Percentiles rank a stretch among this genome's conserved stretches.
phyloP scores from a whole-genome alignment of 2,797 vertebrate species.

The Calcarius lapponicus region DNA sequence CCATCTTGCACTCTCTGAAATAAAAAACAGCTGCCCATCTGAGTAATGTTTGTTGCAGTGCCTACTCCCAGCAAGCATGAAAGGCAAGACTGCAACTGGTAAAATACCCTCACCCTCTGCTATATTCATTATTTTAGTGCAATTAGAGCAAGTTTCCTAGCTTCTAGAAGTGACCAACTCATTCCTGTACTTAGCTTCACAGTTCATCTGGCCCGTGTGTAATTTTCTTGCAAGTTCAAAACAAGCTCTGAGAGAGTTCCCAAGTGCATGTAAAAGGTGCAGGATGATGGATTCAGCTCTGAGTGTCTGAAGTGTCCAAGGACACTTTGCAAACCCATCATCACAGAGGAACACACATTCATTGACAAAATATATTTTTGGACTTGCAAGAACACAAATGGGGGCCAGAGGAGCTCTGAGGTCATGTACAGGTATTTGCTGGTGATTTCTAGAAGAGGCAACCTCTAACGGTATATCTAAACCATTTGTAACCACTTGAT shows the following conservation, averaged over 20 bases:
- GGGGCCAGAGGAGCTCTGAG: not conserved
- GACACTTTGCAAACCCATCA: not conserved
- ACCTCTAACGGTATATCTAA: not conserved
- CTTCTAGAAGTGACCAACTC: not conserved
- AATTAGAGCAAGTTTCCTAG: not conserved
- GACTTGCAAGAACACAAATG: not conserved
- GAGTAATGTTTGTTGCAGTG: not conserved
- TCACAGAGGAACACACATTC: not conserved
- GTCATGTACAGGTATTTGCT: not conserved
- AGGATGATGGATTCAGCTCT: not conserved
- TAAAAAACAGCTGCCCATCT: not conserved
- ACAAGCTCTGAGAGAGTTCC: not conserved
- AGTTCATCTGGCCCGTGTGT: not conserved
- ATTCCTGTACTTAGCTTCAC: not conserved
- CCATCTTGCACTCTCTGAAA: not conserved
- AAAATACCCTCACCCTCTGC: not conserved
- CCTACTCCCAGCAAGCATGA: not conserved
- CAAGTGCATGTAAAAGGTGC: fast-evolving
- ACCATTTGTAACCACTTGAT: not conserved
- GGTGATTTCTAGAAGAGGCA: not conserved
- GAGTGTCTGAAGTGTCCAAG: not conserved
- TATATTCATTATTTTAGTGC: not conserved
- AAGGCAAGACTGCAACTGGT: not conserved
- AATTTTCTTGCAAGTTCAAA: not conserved
- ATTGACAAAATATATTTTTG: not conserved